Evolutionary conservation across 2,113 vertebrate genomes (phyloP).

Genomic region (Megaceryle torquata): DNA sequence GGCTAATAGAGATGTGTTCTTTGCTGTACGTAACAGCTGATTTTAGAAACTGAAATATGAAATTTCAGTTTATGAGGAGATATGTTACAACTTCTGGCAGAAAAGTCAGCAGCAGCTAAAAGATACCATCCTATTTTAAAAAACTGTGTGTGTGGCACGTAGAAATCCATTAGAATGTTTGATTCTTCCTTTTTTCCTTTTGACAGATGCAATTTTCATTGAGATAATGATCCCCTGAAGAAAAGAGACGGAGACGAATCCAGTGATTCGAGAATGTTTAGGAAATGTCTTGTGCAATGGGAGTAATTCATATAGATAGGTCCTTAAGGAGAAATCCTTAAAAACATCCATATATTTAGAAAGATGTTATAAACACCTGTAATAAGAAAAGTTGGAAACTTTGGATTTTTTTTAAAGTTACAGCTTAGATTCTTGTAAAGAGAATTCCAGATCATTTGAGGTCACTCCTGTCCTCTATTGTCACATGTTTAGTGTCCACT

Average conservation of each 20-base stretch:
- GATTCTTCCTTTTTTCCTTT: neutral
- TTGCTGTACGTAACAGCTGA: neutral
- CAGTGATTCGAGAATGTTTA: conserved; percentile 7
- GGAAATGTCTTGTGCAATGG: conserved; percentile 12
- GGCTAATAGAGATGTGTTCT: neutral
- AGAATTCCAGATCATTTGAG: neutral
- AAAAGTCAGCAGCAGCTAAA: neutral
- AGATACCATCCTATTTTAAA: neutral
- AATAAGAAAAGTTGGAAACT: neutral
- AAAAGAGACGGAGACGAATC: conserved; percentile 13
- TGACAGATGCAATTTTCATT: neutral
- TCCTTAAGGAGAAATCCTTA: conserved; percentile 29
- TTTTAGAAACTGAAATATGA: neutral
- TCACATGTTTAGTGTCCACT: neutral
- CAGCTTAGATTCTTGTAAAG: neutral
- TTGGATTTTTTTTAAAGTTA: neutral
- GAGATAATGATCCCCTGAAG: neutral
- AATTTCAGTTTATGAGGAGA: neutral
- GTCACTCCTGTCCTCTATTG: neutral
- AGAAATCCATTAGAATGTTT: neutral
- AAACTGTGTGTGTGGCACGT: neutral
- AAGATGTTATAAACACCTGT: neutral
- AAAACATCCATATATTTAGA: conserved; percentile 27
- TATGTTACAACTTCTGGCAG: neutral
- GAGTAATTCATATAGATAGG: conserved; percentile 22